phyloP scores from a whole-genome alignment of 2,888 invertebrate genomes.

The Dugesia japonica region DNA sequence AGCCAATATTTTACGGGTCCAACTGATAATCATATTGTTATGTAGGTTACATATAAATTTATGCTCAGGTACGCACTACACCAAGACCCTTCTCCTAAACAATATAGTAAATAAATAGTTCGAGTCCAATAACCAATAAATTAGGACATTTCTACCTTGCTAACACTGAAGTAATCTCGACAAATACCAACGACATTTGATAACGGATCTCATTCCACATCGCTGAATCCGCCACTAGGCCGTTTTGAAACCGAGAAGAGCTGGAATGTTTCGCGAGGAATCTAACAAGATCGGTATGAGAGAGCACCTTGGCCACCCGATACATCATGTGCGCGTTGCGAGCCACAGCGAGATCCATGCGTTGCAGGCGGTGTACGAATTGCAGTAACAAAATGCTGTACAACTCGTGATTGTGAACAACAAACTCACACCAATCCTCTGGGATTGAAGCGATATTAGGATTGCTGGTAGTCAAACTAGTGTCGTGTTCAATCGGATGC shows the following conservation, averaged over 20 bases:
- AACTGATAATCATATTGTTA: too few relatives aligned
- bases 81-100: too few relatives aligned
- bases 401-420: conserved; percentile 70
- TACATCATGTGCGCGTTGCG: conserved; percentile 75
- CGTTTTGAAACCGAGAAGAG: too few relatives aligned
- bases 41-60: too few relatives aligned
- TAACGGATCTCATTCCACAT: not conserved
- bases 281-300: not conserved
- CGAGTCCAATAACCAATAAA: too few relatives aligned
- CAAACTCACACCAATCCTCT: conserved; percentile 56
- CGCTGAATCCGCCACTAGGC: not conserved
- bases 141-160: too few relatives aligned
- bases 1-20: too few relatives aligned
- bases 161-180: not conserved
- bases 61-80: too few relatives aligned
- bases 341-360: conserved; percentile 69
- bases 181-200: not conserved
- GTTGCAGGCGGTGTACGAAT: conserved; percentile 63
- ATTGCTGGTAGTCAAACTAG: too few relatives aligned
- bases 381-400: conserved; percentile 71
- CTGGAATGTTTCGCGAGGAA: not conserved
- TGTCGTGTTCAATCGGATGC: conserved; percentile 32
- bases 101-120: too few relatives aligned
- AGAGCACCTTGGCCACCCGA: conserved; percentile 63
- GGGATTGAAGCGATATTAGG: not conserved